Evolutionary conservation across 2,888 invertebrate species (phyloP), one percentile per base, ranked within the genome.

Genomic region (Tigriopus californicus): DNA sequence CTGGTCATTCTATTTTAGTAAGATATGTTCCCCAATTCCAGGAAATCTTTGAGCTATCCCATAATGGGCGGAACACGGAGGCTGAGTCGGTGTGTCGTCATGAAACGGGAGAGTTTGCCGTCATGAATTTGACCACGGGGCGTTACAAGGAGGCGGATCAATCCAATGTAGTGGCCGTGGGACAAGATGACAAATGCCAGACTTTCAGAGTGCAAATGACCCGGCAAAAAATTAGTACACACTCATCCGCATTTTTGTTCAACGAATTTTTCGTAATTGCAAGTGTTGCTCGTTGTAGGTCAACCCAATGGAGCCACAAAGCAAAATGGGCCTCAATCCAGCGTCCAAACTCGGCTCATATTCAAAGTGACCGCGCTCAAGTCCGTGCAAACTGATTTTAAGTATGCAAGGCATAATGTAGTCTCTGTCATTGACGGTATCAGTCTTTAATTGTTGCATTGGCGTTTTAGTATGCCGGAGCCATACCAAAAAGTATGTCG

Each of bases 31-130:
- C n/a, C n/a, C n/a, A n/a, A n/a, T 33, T 77, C 60, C 69, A 91
- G 91, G 90, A 92, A 79, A 85, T 92, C 67, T 92, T 85, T 73
- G 91, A 92, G 72, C 73, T 92, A 58, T 84, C 82, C 60, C 84
- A 87, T 69, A 83, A 89, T 73, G 89, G 88, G 25, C 78, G 76
- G 41, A 80, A 80, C 64, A 87, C 89, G 68, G 76, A 85, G 60
- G 88, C 88, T 0, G 85, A 88, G 70, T 89, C 90, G 74, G 82
- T 91, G 61, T 81, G 85, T 68, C 78, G 89, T 58, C 84, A 89
- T 69, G 89, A 90, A 71, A 90, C 92, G 1, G 88, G 88, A 1
- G 80, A 81, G 1, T 84, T 82, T 67, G 88, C 89, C 54, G 87
- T 91, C 0, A 92, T 92, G 92, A 91, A 90, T 68, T 85, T 86